phyloP scores from a whole-genome alignment of 2,113 vertebrate species.

The Xiphophorus hellerii region DNA sequence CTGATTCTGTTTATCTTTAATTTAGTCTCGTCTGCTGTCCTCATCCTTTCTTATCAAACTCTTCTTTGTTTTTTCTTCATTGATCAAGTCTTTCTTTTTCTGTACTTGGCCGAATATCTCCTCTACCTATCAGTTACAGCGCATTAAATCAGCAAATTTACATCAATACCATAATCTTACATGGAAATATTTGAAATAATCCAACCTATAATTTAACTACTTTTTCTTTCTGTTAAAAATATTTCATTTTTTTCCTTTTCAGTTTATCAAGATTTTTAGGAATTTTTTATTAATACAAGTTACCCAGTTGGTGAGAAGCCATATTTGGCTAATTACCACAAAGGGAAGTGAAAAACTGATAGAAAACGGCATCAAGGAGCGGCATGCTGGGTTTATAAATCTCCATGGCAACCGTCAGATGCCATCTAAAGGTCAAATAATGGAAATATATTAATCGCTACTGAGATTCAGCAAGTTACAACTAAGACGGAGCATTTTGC shows the following conservation, averaged over 20 bases:
- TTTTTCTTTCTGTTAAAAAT: too few species aligned
- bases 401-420: too few species aligned
- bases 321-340: neutral
- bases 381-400: too few species aligned
- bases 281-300: neutral
- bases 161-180: too few species aligned
- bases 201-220: too few species aligned
- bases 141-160: neutral
- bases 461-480: too few species aligned
- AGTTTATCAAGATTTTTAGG: neutral
- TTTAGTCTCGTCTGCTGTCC: constrained; percentile 7
- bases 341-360: neutral
- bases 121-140: neutral
- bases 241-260: too few species aligned
- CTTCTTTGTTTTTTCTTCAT: neutral
- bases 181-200: too few species aligned
- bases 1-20: constrained; percentile 36
- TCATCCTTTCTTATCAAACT: neutral
- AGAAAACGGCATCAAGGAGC: neutral
- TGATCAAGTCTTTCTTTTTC: neutral
- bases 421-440: neutral
- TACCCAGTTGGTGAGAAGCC: neutral
- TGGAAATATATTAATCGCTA: neutral
- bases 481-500: too few species aligned
- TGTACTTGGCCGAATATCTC: neutral